Evolutionary conservation across 2,113 vertebrate species (phyloP).

Genomic region (Megaptera novaeangliae): DNA sequence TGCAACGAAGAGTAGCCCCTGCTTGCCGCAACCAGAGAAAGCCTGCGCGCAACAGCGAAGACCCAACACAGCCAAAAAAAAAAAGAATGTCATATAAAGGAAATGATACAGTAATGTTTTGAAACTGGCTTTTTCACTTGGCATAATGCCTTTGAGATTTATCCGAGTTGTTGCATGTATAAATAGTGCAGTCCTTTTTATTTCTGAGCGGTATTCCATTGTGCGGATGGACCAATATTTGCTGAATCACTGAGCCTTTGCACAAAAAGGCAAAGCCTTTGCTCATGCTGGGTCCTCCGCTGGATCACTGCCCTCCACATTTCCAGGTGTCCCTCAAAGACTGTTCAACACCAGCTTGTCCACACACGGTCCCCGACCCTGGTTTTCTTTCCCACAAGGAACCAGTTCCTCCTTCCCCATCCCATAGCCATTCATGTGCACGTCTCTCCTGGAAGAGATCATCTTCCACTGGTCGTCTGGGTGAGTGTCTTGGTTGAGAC

Average conservation of each 20-base stretch:
- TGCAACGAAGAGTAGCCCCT: too few species aligned
- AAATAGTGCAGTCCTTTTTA: not conserved
- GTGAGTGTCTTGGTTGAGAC: not conserved
- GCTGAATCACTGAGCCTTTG: not conserved
- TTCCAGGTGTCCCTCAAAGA: not conserved
- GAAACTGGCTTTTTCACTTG: not conserved
- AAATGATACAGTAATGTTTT: not conserved
- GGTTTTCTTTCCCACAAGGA: not conserved
- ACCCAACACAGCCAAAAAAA: too few species aligned
- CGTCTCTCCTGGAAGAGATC: not conserved
- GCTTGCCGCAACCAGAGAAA: too few species aligned
- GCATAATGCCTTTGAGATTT: not conserved
- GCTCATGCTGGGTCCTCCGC: not conserved
- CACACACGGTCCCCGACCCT: rapidly evolving
- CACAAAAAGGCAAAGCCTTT: not conserved
- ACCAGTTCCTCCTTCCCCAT: too few species aligned
- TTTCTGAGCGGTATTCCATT: not conserved
- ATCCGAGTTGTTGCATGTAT: not conserved
- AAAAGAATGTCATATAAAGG: not conserved
- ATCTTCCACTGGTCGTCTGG: not conserved
- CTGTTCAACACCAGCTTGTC: not conserved
- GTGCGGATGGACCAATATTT: not conserved
- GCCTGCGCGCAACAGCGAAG: too few species aligned
- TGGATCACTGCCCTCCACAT: rapidly evolving
- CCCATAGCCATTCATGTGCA: rapidly evolving